Percentiles rank a stretch among this genome's conserved stretches.
Conservation (phyloP, 2,888 invertebrate genomes). For the Slavum lentiscoides region DNA sequence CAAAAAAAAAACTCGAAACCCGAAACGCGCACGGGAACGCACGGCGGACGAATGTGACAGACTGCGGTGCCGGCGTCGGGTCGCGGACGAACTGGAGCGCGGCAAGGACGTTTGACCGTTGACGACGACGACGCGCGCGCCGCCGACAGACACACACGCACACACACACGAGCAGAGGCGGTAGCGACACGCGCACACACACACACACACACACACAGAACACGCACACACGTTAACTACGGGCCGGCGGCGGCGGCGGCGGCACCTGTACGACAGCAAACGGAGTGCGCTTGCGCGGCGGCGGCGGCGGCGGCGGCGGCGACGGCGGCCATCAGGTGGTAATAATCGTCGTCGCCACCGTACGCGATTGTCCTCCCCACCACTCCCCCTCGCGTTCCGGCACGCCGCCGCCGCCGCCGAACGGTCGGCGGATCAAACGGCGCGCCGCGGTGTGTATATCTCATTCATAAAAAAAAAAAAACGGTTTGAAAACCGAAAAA, state of each 20-base stretch:
- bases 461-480: too few species aligned
- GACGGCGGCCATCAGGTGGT: slow-evolving; percentile 44
- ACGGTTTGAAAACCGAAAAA: too few species aligned
- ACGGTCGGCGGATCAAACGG: too few species aligned
- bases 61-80: slow-evolving; percentile 33
- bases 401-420: neutral
- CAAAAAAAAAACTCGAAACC: too few species aligned
- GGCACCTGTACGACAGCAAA: slow-evolving; percentile 35
- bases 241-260: too few species aligned
- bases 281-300: slow-evolving; percentile 43
- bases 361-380: neutral
- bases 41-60: neutral
- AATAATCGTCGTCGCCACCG: slow-evolving; percentile 6
- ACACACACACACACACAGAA: neutral
- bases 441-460: too few species aligned
- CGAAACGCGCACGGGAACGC: neutral
- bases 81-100: slow-evolving; percentile 54
- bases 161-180: slow-evolving; percentile 34
- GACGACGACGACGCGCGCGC: slow-evolving; percentile 52
- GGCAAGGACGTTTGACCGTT: slow-evolving; percentile 53
- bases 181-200: slow-evolving; percentile 30
- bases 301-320: slow-evolving; percentile 9
- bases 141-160: slow-evolving; percentile 28
- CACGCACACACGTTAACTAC: too few species aligned
- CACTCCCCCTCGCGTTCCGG: neutral